A percentile compares a stretch with the other conserved stretches of the same genome.
Conservation (phyloP, 2,888 invertebrate species). For the Thyatira batis region DNA sequence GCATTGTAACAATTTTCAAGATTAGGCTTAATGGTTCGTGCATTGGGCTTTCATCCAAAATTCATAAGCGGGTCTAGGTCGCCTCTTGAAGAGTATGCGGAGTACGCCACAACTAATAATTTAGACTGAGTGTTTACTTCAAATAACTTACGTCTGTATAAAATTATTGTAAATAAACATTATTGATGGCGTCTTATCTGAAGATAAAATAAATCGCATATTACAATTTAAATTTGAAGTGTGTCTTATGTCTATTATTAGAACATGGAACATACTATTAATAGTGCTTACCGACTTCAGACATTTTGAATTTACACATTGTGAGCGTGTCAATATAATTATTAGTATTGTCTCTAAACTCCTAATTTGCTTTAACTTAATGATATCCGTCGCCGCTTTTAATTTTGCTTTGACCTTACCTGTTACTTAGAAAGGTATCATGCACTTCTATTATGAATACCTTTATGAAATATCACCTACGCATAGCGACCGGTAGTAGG, state of each 20-base stretch:
- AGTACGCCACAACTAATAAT: slow-evolving; percentile 19
- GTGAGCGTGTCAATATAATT: background rate
- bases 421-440: slow-evolving; percentile 58
- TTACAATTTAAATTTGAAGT: background rate
- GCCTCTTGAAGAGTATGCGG: slow-evolving; percentile 15
- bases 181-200: background rate
- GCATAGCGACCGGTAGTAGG: slow-evolving; percentile 14
- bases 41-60: slow-evolving; percentile 67
- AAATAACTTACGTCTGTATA: background rate
- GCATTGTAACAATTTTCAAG: slow-evolving; percentile 31
- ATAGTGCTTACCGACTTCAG: background rate
- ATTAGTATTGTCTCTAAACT: background rate
- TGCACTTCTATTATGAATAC: slow-evolving; percentile 36
- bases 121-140: slow-evolving; percentile 18
- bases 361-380: slow-evolving; percentile 30
- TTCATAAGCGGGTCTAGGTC: slow-evolving; percentile 68
- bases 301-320: background rate
- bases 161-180: background rate
- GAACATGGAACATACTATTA: background rate
- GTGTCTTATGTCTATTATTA: background rate
- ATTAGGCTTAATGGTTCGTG: slow-evolving; percentile 50
- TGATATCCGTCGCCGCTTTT: slow-evolving; percentile 33
- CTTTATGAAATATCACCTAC: slow-evolving; percentile 60
- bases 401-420: slow-evolving; percentile 47
- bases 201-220: background rate